phyloP scores from a whole-genome alignment of 2,113 vertebrate species.

The Lasiurus borealis region DNA sequence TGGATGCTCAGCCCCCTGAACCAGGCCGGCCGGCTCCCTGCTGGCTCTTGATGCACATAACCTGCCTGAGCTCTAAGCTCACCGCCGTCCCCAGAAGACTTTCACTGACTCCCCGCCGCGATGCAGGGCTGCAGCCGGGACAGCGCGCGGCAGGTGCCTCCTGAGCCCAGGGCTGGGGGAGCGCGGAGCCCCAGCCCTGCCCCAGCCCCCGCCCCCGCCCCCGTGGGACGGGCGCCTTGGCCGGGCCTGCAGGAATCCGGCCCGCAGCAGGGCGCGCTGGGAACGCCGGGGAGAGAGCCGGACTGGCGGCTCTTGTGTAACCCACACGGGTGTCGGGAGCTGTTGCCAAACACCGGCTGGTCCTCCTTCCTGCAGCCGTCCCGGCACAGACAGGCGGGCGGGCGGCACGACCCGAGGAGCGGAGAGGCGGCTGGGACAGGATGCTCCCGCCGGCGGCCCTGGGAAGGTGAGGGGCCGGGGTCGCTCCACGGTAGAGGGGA shows the following conservation, averaged over 20 bases:
- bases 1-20: too few relatives aligned
- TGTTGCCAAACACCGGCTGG: conserved; percentile 72
- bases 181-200: neutral
- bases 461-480: neutral
- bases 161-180: neutral
- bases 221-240: neutral
- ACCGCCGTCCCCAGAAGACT: neutral
- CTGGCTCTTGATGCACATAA: neutral
- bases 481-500: too few relatives aligned
- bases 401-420: neutral
- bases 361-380: neutral
- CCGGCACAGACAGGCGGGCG: neutral
- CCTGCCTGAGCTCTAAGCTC: neutral
- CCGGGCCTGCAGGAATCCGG: conserved; percentile 37
- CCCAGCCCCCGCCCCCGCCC: neutral
- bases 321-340: conserved; percentile 17
- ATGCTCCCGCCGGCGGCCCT: neutral
- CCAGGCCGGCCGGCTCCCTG: neutral
- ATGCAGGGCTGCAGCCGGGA: neutral
- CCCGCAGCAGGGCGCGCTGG: neutral
- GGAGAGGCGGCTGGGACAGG: neutral
- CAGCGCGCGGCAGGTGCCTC: neutral
- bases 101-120: neutral
- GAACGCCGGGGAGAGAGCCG: neutral
- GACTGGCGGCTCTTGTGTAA: conserved; percentile 65